Evolutionary conservation across 2,797 vertebrate genomes (phyloP).

Genomic region (Dendrocincla fuliginosa): DNA sequence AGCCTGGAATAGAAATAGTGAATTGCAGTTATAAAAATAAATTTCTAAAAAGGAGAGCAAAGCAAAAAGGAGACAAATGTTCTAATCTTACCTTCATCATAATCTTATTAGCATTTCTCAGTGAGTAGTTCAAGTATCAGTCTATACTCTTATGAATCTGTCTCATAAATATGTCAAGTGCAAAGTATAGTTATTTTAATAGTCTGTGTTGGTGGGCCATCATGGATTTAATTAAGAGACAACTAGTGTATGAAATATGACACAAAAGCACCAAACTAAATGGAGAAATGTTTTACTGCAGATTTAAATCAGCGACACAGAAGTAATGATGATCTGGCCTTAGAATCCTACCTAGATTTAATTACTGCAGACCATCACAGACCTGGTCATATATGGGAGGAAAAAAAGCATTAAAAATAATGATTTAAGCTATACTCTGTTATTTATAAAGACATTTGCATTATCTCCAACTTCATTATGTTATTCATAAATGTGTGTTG

Average conservation of each 20-base stretch:
- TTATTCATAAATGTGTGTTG: constrained; percentile 70
- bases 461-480: constrained; percentile 69
- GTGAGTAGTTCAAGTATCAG: constrained; percentile 79
- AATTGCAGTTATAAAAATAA: constrained; percentile 75
- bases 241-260: constrained; percentile 82
- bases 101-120: constrained; percentile 81
- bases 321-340: constrained; percentile 76
- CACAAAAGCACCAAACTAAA: constrained; percentile 80
- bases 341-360: constrained; percentile 76
- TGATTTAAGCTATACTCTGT: constrained; percentile 70
- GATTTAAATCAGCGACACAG: constrained; percentile 77
- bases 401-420: constrained; percentile 65
- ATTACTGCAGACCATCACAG: constrained; percentile 75
- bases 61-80: constrained; percentile 67
- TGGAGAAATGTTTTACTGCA: constrained; percentile 82
- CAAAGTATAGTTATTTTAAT: constrained; percentile 84
- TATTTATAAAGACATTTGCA: constrained; percentile 72
- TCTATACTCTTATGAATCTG: constrained; percentile 78
- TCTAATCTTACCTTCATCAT: constrained; percentile 81
- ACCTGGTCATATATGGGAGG: constrained; percentile 55
- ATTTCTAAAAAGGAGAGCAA: constrained; percentile 72
- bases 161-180: constrained; percentile 83
- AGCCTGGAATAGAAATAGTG: constrained; percentile 61
- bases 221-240: constrained; percentile 85
- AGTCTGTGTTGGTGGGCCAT: constrained; percentile 81